These are phyloP conservation scores for Muschampia plurimacula DNA, from an alignment of 2,888 invertebrate species.

Conservation along the genomic window DNA sequence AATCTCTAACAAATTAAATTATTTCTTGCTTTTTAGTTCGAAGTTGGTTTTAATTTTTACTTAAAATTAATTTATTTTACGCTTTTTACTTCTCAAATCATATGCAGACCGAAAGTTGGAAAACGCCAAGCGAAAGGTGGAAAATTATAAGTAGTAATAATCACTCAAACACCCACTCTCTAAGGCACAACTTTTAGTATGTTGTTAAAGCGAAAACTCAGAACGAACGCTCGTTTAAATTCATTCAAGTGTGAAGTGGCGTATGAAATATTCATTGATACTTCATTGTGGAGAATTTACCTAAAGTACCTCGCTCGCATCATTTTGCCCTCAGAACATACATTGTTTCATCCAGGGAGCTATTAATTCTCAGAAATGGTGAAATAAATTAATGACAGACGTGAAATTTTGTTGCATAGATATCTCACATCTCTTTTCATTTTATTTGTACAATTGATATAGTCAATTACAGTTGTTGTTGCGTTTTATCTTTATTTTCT, in stretches of 20 bases:
- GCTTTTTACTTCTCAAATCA: neutral
- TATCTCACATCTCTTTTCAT: too few relatives aligned
- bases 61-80: neutral
- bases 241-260: neutral
- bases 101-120: neutral
- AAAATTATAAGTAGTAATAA: constrained; percentile 1
- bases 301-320: neutral
- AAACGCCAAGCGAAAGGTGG: neutral
- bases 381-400: neutral
- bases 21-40: too few relatives aligned
- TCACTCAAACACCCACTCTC: neutral
- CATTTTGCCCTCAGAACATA: constrained; percentile 9
- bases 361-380: neutral
- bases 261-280: constrained; percentile 18
- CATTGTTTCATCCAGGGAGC: neutral
- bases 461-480: too few relatives aligned
- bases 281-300: constrained; percentile 14
- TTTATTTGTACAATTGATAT: too few relatives aligned
- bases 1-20: too few relatives aligned
- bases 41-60: too few relatives aligned
- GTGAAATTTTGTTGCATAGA: too few relatives aligned
- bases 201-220: constrained; percentile 8
- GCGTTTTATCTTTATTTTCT: too few relatives aligned
- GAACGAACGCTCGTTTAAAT: constrained; percentile 4
- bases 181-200: constrained; percentile 1